Percentiles rank a stretch among this genome's conserved stretches.
Evolutionary conservation across 2,113 vertebrate species (phyloP).

Genomic region (Pachycephala philippinensis): DNA sequence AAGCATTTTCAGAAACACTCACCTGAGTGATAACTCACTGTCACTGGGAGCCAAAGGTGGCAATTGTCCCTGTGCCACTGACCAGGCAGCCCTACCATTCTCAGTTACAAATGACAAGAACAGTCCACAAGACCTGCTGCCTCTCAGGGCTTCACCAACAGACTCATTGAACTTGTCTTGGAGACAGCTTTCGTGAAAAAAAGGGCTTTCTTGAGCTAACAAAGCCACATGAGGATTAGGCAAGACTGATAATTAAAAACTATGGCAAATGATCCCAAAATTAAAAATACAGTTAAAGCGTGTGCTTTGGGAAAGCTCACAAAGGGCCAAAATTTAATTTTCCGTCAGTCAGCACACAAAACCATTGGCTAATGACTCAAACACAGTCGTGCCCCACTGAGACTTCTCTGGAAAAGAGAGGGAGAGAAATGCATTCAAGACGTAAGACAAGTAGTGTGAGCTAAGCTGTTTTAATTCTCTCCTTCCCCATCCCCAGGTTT

Average conservation of each 20-base stretch:
- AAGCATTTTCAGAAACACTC: not conserved
- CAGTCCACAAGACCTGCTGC: not conserved
- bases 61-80: fast-evolving
- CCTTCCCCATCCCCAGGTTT: not conserved
- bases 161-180: not conserved
- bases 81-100: not conserved
- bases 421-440: not conserved
- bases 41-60: not conserved
- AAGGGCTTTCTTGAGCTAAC: not conserved
- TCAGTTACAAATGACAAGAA: not conserved
- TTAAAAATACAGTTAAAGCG: not conserved
- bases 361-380: not conserved
- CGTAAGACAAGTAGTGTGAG: not conserved
- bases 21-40: not conserved
- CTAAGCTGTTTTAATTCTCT: not conserved
- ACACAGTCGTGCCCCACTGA: not conserved
- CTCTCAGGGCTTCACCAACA: not conserved
- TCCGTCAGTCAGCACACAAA: not conserved
- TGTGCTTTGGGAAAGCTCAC: not conserved
- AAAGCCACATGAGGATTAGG: not conserved
- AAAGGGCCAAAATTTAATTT: not conserved
- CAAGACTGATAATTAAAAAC: not conserved
- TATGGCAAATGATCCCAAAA: not conserved
- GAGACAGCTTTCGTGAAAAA: not conserved
- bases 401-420: not conserved